phyloP scores from a whole-genome alignment of 2,797 vertebrate species.

The Pempheris klunzingeri region DNA sequence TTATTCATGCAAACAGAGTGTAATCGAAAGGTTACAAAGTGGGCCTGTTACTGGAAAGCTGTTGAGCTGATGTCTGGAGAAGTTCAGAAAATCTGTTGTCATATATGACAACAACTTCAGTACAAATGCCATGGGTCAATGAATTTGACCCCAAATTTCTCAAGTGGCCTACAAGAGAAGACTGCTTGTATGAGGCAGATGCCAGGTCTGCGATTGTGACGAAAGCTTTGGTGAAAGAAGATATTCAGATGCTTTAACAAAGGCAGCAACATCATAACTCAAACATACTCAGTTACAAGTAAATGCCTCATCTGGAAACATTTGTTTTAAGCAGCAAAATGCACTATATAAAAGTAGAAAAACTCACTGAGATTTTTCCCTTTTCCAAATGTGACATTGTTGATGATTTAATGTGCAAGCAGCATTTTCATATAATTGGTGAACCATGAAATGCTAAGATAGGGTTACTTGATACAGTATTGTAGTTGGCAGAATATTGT shows the following conservation, averaged over 20 bases:
- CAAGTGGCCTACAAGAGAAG: constrained; percentile 5
- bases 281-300: background rate
- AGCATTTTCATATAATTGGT: background rate
- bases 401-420: background rate
- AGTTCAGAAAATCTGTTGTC: constrained; percentile 1
- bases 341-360: background rate
- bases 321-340: background rate
- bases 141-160: constrained; percentile 6
- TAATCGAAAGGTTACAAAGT: constrained; percentile 21
- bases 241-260: constrained; percentile 4
- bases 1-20: constrained; percentile 25
- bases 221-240: background rate
- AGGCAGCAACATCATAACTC: constrained; percentile 6
- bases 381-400: background rate
- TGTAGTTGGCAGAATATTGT: too few relatives aligned
- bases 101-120: background rate
- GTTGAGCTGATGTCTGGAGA: constrained; percentile 22
- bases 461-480: too few relatives aligned
- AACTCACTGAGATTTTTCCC: background rate
- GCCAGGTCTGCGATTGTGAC: background rate
- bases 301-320: background rate
- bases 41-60: constrained; percentile 5
- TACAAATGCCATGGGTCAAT: background rate
- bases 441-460: background rate
- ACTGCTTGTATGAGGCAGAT: background rate